Evolutionary conservation across 2,113 vertebrate genomes (phyloP), one percentile per base, ranked within the genome.

Genomic region (Callospermophilus lateralis): DNA sequence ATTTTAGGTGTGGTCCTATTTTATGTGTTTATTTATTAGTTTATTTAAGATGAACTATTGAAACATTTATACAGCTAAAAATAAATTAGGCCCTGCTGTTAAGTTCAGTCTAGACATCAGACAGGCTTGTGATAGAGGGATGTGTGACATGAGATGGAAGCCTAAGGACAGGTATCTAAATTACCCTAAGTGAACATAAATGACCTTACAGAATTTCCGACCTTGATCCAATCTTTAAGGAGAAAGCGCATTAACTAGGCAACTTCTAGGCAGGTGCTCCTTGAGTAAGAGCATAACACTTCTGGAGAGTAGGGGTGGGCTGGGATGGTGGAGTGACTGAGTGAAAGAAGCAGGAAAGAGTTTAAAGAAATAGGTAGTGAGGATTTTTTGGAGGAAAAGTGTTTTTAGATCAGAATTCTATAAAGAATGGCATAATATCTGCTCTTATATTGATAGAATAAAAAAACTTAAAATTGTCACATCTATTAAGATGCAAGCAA

Each of bases 21-120:
- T 93, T 90, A 39, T 39, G 0, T 9, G 76, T 53, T 68, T 55
- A 68, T 89, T 92, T 13, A 94, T 84, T 89, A 79, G 24, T 19
- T 95, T 74, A 90, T 67, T 63, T 32, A 90, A 53, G 28, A 77
- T 77, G 63, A 16, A 61, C 37, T 81, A 78, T 45, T 96, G 55
- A 73, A 10, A 58, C 20, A 58, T 58, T 58, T 24, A 58, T 58
- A 58, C 55, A 93, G n/a, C 58, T 51, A 55, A 70, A 94, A 92
- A 84, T 58, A 42, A 79, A 26, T 73, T 0, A 22, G 1, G 70
- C 10, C 15, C 5, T 67, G 4, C 4, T 80, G 92, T 95, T 77
- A 30, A 68, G 61, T 51, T 84, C 15, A 92, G 37, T 68, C 34
- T 84, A 87, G n/a, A 10, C 24, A 48, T 79, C 53, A 93, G 26